Base-by-base conservation (phyloP, 2,113 vertebrate genomes). In the Protomyctophum bolini region DNA sequence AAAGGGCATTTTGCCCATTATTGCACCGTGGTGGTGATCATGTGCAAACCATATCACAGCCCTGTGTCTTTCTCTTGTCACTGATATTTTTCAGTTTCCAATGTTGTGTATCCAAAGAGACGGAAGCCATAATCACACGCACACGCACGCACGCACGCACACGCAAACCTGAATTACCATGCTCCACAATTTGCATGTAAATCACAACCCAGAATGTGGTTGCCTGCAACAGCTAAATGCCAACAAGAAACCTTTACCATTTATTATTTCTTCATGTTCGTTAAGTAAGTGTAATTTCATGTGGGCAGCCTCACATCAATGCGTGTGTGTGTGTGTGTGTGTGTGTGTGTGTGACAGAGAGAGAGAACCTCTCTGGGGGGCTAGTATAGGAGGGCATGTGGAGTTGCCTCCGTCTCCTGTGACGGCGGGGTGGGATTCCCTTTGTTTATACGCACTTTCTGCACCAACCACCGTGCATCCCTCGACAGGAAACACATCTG, bases 401-500 rank as follows among this genome's bases (percentile, higher is more conserved):
- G 86, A 87, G 77, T 82, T 78, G 86, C 81, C 63, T 77, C 76
- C 65, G 66, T 41, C 9, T 59, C 8, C 28, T 72, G 72, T 46
- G 54, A 47, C 6, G 8, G 68, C 8, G 33, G 15, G 46, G 67
- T 86, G 89, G 92, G 87, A 93, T 91, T 90, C 89, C 90, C 86
- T 91, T 74, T 83, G 83, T 88, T 91, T 87, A 88, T 87, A 88
- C 82, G 80, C 70, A 82, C 85, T 90, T 92, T 89, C 88, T 89
- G 79, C 77, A 72, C 75, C 80, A 87, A 87, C 77, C 75, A 79
- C 66, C 64, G 87, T 82, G 69, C 72, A 70, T 60, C 28, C 77
- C 73, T 21, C 59, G 73, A 78, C 80, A 87, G 83, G 89, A 91
- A 91, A 88, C 75, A 74, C 86, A 72, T 56, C 59, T 0, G 21